Base-by-base conservation (phyloP, 2,113 vertebrate genomes). In the Porphyrio hochstetteri region DNA sequence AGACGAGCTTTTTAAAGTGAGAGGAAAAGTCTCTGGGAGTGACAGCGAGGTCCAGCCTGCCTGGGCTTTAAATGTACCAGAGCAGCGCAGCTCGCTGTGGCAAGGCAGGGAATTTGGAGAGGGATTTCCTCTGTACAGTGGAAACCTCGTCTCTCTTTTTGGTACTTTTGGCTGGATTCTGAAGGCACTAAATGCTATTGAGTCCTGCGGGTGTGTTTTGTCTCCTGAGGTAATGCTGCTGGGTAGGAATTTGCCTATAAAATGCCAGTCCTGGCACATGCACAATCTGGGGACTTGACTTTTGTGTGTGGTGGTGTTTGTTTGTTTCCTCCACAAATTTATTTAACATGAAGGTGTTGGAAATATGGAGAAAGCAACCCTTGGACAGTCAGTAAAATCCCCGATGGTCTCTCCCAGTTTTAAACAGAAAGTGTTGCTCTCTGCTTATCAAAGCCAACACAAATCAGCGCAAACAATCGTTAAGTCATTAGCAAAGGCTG, bases 401-500 rank as follows among this genome's bases (percentile, higher is more conserved):
- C 71, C 7, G 57, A 85, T 91, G 77, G 56, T 80, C 69, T 96
- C 82, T 88, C 72, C 44, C 60, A 44, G 75, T 93, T 97, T 91
- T 75, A 79, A 93, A 82, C 53, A 44, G 94, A 72, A 96, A 96
- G 85, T 61, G 84, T 94, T 80, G 84, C 90, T 90, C 76, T 87
- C 92, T 91, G 88, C 55, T 6, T 72, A 83, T 92, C 8, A 5
- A 94, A 92, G 96, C 95, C 96, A 95, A 84, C 90, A 82, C 96
- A 97, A 97, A 96, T 97, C 97, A 96, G 92, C 9, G 29, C 92
- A 90, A 96, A 96, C 93, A 97, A 97, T 97, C 31, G 33, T 96
- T 93, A 97, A 75, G 48, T 96, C 97, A 97, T 98, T 97, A 98
- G 96, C 95, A 92, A 91, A 97, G 96, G 78, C 94, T 88, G 90